Base-by-base conservation (phyloP, 1,140 invertebrate genomes). In the Camponotus vicinus region DNA sequence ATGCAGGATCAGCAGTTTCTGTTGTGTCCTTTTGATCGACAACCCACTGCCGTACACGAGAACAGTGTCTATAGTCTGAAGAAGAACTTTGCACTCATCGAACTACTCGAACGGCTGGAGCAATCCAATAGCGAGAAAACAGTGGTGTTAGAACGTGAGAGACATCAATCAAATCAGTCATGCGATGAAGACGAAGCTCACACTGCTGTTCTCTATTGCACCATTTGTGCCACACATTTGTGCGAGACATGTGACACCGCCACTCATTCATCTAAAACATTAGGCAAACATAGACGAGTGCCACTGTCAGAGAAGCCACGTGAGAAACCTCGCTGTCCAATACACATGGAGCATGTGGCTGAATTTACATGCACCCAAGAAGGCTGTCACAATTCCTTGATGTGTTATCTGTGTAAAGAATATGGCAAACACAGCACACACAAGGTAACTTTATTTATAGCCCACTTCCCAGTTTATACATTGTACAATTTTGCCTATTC, bases 51-150 rank as follows among this genome's bases (percentile, higher is more conserved):
- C 52, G 92, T 96, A 49, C 93, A 93, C 21, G 94, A 95, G 66
- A 95, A 96, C 61, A 96, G 96, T 34, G 95, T 97, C 9, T 96
- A 96, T 94, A 96, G 96, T 40, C 90, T 97, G 76, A 97, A 97
- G 92, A 97, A 97, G 89, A 97, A 97, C 91, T 97, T 97, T 95
- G 96, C 96, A 3, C 91, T 97, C 0, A 92, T 97, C 37, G 96
- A 97, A 88, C 82, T 97, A 3, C 86, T 97, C 4, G 96, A 97
- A 90, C 95, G 95, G 91, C 88, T 97, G 2, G 96, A 96, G 79
- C 92, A 93, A 27, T 93, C 92, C 4, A 92, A 82, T 40, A 89
- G 49, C 49, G 93, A 96, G 32, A 95, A 96, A 73, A 91, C 92
- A 15, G 76, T 96, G 13, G 92, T 94, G n/a, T 94, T 95, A 84